Evolutionary conservation across 53 echinoderm and acorn worm species (phyloP).

Genomic region (Astropecten irregularis): DNA sequence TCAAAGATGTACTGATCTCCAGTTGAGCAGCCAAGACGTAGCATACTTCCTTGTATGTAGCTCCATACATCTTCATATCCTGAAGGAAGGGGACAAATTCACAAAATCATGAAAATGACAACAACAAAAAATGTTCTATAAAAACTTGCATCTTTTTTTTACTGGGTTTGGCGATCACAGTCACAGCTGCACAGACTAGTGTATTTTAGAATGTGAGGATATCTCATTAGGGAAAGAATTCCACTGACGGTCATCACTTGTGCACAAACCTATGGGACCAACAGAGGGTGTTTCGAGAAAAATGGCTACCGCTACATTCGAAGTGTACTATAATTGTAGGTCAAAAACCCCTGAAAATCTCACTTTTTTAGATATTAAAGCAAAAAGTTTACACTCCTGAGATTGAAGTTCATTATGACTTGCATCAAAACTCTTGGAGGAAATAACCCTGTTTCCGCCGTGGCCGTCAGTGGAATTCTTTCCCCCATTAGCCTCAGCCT

Average conservation of each 20-base stretch:
- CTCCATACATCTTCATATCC: constrained; percentile 18
- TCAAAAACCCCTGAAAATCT: no score
- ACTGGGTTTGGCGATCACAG: not conserved
- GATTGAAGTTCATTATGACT: no score
- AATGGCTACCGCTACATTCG: no score
- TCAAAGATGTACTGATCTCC: constrained; percentile 60
- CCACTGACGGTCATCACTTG: no score
- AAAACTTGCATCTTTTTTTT: not conserved
- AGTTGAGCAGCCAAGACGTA: constrained; percentile 47
- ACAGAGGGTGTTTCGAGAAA: no score
- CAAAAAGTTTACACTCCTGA: not conserved
- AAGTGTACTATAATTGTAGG: no score
- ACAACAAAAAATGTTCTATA: not conserved
- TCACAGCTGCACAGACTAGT: not conserved
- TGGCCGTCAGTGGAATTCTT: no score
- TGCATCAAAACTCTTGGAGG: no score
- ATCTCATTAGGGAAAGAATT: no score
- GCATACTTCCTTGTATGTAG: not conserved
- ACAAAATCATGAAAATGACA: no score
- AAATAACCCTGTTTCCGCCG: no score
- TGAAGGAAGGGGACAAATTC: not conserved
- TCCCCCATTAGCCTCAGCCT: not conserved
- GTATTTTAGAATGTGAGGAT: not conserved
- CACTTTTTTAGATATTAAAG: not conserved
- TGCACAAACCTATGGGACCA: no score